phyloP scores from a whole-genome alignment of 2,888 invertebrate genomes.

The Philonicus albiceps region DNA sequence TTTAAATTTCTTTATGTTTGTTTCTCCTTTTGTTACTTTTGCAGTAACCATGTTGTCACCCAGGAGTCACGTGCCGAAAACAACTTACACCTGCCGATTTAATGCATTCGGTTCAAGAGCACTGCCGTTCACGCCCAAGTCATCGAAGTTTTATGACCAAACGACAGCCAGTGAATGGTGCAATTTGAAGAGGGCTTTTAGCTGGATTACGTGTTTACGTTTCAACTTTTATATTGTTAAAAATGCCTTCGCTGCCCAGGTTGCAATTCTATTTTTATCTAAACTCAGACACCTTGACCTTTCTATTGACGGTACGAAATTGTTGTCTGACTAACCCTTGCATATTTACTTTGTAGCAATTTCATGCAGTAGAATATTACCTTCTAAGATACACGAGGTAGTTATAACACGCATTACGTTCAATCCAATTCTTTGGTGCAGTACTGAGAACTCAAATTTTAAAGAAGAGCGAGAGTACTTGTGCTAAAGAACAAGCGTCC shows the following conservation, averaged over 20 bases:
- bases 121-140: not conserved
- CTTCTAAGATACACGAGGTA: not conserved
- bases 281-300: not conserved
- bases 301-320: not conserved
- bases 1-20: not conserved
- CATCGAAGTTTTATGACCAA: not conserved
- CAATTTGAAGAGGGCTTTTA: not conserved
- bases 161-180: not conserved
- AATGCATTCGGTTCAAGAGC: not conserved
- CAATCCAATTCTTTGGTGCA: too few species aligned
- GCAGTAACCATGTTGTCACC: not conserved
- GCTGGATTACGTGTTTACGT: not conserved
- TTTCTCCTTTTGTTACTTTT: not conserved
- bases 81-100: not conserved
- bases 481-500: too few species aligned
- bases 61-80: not conserved
- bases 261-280: not conserved
- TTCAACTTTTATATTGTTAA: not conserved
- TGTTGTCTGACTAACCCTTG: not conserved
- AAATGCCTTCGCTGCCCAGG: not conserved
- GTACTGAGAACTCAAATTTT: too few species aligned
- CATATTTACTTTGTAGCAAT: not conserved
- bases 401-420: too few species aligned
- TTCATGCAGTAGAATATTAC: not conserved
- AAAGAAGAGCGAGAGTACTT: too few species aligned